phyloP scores from a whole-genome alignment of 2,888 invertebrate genomes.

The Chironomus riparius region DNA sequence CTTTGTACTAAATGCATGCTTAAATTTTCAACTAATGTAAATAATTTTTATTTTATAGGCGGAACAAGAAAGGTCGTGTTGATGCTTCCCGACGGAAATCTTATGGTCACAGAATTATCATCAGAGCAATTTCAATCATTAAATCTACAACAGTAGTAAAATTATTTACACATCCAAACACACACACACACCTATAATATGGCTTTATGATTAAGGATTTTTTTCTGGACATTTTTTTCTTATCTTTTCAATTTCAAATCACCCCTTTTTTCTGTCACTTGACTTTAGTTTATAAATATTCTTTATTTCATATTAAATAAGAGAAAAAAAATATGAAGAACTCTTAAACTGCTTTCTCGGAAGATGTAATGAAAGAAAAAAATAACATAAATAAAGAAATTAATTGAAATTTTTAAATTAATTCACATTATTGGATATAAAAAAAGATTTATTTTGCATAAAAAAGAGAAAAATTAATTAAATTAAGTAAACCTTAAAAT shows the following conservation, averaged over 20 bases:
- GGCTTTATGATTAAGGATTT: background rate
- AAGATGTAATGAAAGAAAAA: background rate
- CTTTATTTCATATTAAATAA: no score
- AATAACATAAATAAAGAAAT: background rate
- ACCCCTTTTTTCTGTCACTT: background rate
- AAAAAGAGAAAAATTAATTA: no score
- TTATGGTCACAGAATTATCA: slow-evolving; percentile 80
- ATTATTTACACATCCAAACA: background rate
- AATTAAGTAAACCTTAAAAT: no score
- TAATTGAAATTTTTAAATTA: background rate
- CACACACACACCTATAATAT: no score
- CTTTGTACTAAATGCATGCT: no score
- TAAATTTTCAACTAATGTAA: background rate
- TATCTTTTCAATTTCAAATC: background rate
- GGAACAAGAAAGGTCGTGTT: slow-evolving; percentile 75
- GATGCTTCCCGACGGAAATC: slow-evolving; percentile 73
- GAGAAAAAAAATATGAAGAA: no score
- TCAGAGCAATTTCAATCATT: slow-evolving; percentile 61
- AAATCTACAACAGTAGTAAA: slow-evolving; percentile 31
- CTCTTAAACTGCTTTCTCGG: no score
- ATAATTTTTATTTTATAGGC: slow-evolving; percentile 45
- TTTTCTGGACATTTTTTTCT: background rate
- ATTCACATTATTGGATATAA: background rate
- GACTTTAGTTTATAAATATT: no score
- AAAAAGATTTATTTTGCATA: background rate